A percentile compares a stretch with the other conserved stretches of the same genome.
These are phyloP conservation scores for Drosophila mimica DNA, from an alignment of 2,888 invertebrate species.

Conservation along the genomic window DNA sequence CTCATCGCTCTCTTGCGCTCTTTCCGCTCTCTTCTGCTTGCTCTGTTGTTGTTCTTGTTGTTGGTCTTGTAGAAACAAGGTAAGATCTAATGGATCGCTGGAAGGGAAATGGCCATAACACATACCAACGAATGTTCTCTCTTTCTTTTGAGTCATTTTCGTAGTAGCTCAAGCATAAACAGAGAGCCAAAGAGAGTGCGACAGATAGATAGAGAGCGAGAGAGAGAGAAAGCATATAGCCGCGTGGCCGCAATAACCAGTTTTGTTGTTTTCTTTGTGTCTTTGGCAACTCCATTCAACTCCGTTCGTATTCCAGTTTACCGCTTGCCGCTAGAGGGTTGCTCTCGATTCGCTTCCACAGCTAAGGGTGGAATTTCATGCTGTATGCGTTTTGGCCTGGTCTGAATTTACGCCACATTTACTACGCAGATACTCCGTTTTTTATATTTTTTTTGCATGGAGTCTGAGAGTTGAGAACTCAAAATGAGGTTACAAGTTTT, in stretches of 20 bases:
- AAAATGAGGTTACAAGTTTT: constrained; percentile 18
- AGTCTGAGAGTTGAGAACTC: not conserved
- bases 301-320: constrained; percentile 40
- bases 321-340: constrained; percentile 39
- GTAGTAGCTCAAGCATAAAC: constrained; percentile 15
- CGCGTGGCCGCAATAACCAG: constrained; percentile 38
- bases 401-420: constrained; percentile 26
- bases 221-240: not conserved
- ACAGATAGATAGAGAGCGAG: not conserved
- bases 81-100: constrained; percentile 39
- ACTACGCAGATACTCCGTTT: constrained; percentile 28
- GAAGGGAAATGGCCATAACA: not conserved
- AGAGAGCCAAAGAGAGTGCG: not conserved
- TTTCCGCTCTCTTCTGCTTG: not conserved
- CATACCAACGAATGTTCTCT: constrained; percentile 6
- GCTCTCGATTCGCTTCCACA: constrained; percentile 10
- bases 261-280: constrained; percentile 8
- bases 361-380: constrained; percentile 36
- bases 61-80: not conserved
- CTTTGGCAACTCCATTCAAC: constrained; percentile 40
- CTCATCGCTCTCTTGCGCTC: not conserved
- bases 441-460: constrained; percentile 8
- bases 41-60: not conserved
- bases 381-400: not conserved
- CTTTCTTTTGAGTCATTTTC: constrained; percentile 23